Percentiles rank a stretch among this genome's conserved stretches.
phyloP scores from a whole-genome alignment of 2,797 vertebrate species.

The Glyptemys insculpta region DNA sequence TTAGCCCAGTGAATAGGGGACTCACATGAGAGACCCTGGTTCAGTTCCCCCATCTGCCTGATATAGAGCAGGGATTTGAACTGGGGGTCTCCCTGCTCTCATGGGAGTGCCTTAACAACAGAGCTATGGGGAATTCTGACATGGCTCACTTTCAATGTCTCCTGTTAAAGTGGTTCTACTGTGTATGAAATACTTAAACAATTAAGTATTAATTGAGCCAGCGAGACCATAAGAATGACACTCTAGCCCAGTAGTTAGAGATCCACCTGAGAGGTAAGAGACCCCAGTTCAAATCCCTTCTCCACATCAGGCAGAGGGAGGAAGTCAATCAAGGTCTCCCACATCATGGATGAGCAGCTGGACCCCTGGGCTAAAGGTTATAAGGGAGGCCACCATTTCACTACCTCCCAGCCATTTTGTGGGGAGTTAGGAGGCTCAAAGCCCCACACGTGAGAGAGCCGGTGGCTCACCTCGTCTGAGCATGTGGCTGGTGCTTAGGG shows the following conservation, averaged over 20 bases:
- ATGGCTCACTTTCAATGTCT: background rate
- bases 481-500: background rate
- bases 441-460: background rate
- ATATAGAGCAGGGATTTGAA: background rate
- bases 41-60: background rate
- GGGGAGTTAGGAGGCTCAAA: background rate
- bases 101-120: background rate
- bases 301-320: background rate
- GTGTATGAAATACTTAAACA: background rate
- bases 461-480: background rate
- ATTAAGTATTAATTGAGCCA: background rate
- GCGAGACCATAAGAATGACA: background rate
- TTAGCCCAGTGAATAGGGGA: background rate
- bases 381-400: background rate
- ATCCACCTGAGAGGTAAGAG: background rate
- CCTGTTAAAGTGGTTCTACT: background rate
- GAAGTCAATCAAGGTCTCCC: background rate
- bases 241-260: background rate
- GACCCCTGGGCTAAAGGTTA: background rate
- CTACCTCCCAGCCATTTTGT: background rate
- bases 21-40: background rate
- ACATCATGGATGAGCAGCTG: background rate
- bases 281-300: background rate
- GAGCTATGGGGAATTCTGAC: background rate
- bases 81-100: background rate